Conservation (phyloP, 37 sponge, comb jelly and placozoan genomes). For the Halisarca cf. caerulea region DNA sequence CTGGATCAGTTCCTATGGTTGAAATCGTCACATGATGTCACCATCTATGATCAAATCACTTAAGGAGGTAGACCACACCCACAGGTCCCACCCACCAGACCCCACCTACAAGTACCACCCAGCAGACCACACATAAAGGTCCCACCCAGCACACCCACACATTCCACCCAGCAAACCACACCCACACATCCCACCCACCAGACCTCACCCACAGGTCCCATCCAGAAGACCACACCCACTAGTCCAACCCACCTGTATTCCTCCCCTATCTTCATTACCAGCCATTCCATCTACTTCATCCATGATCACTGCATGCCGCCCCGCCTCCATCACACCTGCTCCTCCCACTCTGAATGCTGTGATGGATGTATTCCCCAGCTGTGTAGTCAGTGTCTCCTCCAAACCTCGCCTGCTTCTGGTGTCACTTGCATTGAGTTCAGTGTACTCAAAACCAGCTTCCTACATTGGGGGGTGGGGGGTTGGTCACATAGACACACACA, state of each 20-base stretch:
- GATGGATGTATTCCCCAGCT: constrained; percentile 71
- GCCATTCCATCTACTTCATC: constrained; percentile 99
- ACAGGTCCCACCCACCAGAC: not conserved
- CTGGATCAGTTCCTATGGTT: constrained; percentile 78
- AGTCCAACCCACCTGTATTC: constrained; percentile 60
- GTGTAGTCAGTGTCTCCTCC: constrained; percentile 56
- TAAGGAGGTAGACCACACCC: not conserved
- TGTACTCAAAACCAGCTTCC: constrained; percentile 76
- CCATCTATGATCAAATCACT: not conserved
- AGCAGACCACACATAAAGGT: too few species aligned
- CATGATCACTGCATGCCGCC: constrained; percentile 89
- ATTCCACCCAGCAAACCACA: too few species aligned
- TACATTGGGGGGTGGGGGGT: constrained; percentile 8
- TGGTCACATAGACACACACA: not conserved
- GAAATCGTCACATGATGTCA: too few species aligned
- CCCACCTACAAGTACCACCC: too few species aligned
- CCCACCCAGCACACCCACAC: too few species aligned
- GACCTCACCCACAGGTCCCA: not conserved
- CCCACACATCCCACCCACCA: too few species aligned
- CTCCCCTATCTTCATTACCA: constrained; percentile 98
- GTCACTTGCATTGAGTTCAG: constrained; percentile 96
- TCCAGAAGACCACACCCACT: not conserved
- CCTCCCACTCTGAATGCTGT: constrained; percentile 16
- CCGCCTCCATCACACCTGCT: constrained; percentile 30
- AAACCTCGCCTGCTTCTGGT: constrained; percentile 83